These are phyloP conservation scores for Rutpela maculata DNA, from an alignment of 2,888 invertebrate species.

Conservation along the genomic window DNA sequence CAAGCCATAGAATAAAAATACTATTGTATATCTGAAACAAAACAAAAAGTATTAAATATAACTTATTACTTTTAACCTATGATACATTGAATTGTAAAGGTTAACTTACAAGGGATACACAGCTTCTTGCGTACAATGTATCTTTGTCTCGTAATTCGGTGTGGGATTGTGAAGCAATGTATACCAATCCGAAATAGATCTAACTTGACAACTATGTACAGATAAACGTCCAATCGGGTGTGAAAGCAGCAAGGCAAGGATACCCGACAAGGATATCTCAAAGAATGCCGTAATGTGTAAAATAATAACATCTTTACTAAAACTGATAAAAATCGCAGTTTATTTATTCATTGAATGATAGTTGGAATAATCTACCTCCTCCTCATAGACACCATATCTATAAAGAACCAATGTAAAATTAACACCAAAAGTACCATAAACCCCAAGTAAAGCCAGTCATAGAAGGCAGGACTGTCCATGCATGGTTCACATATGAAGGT, in stretches of 20 bases:
- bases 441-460: slow-evolving; percentile 95
- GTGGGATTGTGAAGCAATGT: slow-evolving; percentile 95
- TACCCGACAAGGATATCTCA: slow-evolving; percentile 86
- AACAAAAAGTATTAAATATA: slow-evolving; percentile 55
- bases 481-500: slow-evolving; percentile 90
- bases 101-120: slow-evolving; percentile 95
- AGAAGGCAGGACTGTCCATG: slow-evolving; percentile 83
- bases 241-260: slow-evolving; percentile 86
- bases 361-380: slow-evolving; percentile 77
- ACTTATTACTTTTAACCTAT: slow-evolving; percentile 42
- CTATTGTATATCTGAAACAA: slow-evolving; percentile 88
- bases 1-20: slow-evolving; percentile 92
- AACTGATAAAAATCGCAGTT: slow-evolving; percentile 71
- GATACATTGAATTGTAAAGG: not conserved
- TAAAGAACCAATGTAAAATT: slow-evolving; percentile 94
- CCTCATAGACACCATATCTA: slow-evolving; percentile 87
- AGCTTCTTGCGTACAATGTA: slow-evolving; percentile 98
- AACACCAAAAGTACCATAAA: slow-evolving; percentile 94
- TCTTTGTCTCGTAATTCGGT: slow-evolving; percentile 90
- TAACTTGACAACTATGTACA: slow-evolving; percentile 87
- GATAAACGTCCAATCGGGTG: slow-evolving; percentile 87
- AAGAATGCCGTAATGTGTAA: slow-evolving; percentile 89
- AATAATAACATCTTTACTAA: slow-evolving; percentile 84
- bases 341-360: slow-evolving; percentile 1
- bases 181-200: slow-evolving; percentile 95